Evolutionary conservation across 2,888 invertebrate species (phyloP).

Genomic region (Ashinkailepas kermadecensis): DNA sequence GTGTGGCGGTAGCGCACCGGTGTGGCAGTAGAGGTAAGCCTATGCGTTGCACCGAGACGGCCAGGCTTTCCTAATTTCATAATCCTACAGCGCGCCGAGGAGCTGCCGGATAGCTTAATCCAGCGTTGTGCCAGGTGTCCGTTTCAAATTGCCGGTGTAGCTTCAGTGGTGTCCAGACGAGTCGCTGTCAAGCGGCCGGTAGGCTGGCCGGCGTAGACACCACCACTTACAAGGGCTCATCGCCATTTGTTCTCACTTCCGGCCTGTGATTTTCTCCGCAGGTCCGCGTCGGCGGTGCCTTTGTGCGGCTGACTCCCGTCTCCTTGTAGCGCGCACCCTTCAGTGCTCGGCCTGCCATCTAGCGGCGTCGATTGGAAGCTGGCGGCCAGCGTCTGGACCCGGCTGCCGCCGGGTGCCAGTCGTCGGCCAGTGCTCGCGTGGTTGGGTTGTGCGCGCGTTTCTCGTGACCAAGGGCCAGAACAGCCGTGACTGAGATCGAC

Average conservation of each 20-base stretch:
- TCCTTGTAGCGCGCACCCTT: not conserved
- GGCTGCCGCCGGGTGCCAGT: not conserved
- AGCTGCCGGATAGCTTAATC: no score
- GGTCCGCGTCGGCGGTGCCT: not conserved
- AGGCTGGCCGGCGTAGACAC: not conserved
- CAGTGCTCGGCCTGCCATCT: not conserved
- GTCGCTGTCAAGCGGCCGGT: no score
- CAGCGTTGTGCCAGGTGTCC: no score
- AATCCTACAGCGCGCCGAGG: no score
- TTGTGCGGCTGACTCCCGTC: not conserved
- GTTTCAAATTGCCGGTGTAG: not conserved
- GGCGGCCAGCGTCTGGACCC: not conserved
- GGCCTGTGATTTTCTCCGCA: constrained; percentile 8
- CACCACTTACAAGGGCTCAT: not conserved
- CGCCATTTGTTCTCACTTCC: constrained; percentile 10
- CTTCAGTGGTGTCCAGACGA: not conserved
- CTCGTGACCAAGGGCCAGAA: no score
- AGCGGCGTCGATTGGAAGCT: not conserved
- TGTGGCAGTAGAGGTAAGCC: no score
- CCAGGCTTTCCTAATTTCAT: no score
- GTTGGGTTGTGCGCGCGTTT: not conserved
- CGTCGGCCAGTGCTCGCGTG: not conserved
- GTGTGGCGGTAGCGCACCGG: no score
- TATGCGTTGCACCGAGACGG: no score
- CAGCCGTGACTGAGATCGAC: no score